A percentile compares a stretch with the other conserved stretches of the same genome.
Evolutionary conservation across 2,888 invertebrate genomes (phyloP).

Genomic region (Spilosoma lubricipeda): DNA sequence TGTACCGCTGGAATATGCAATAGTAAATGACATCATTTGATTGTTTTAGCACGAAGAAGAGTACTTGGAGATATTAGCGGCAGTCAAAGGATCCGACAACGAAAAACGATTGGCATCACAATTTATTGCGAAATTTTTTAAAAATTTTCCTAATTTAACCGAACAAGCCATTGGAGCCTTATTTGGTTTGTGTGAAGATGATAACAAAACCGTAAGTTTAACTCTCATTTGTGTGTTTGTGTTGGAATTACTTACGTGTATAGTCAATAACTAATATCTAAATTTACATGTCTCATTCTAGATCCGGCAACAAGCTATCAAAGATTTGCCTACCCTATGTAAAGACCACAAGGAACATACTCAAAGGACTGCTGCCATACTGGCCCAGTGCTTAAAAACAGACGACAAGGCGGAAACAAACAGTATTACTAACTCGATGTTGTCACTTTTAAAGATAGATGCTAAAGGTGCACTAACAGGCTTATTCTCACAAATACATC

Average conservation of each 20-base stretch:
- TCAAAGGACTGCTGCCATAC: constrained; percentile 95
- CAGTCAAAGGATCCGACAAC: constrained; percentile 95
- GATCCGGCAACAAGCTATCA: constrained; percentile 98
- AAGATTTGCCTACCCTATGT: constrained; percentile 94
- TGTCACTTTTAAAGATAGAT: constrained; percentile 91
- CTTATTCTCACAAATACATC: constrained; percentile 86
- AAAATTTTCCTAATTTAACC: constrained; percentile 74
- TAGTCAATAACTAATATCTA: background rate
- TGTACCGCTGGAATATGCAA: no score
- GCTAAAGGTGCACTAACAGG: constrained; percentile 88
- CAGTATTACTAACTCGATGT: constrained; percentile 93
- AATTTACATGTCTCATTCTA: constrained; percentile 66
- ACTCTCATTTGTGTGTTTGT: background rate
- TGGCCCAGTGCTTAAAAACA: constrained; percentile 95
- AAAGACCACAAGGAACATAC: constrained; percentile 94
- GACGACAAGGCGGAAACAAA: constrained; percentile 94
- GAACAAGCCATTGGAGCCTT: constrained; percentile 96
- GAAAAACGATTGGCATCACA: constrained; percentile 98
- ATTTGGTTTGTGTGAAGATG: constrained; percentile 77
- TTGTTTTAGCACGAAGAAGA: constrained; percentile 93
- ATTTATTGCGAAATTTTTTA: constrained; percentile 97
- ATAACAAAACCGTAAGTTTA: constrained; percentile 93
- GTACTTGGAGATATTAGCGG: constrained; percentile 94
- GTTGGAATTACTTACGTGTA: background rate
- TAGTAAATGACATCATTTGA: constrained; percentile 11